A percentile compares a stretch with the other conserved stretches of the same genome.
These are phyloP conservation scores for Scartelaos histophorus DNA, from an alignment of 2,113 vertebrate genomes.

Conservation along the genomic window DNA sequence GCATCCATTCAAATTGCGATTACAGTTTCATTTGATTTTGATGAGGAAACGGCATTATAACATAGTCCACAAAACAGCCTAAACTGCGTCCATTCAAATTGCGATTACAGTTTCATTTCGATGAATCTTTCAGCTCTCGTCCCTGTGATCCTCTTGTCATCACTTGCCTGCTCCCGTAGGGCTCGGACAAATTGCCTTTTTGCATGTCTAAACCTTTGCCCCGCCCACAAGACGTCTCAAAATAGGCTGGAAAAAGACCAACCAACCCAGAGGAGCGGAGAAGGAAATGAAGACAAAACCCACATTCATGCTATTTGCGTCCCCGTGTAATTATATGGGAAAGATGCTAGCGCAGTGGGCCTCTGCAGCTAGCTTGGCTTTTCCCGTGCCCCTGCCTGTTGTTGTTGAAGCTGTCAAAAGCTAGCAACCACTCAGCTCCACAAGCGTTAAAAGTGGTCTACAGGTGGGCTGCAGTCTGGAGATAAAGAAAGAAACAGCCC, in stretches of 20 bases:
- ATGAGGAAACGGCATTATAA: too few species aligned
- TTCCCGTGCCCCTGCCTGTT: constrained; percentile 13
- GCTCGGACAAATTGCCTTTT: constrained; percentile 52
- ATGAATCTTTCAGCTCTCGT: too few species aligned
- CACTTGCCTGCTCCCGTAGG: constrained; percentile 39
- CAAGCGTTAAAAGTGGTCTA: constrained; percentile 9
- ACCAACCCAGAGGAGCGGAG: constrained; percentile 8
- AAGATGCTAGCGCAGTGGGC: constrained; percentile 47
- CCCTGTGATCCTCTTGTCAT: constrained; percentile 48
- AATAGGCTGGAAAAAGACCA: constrained; percentile 11
- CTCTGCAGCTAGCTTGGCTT: constrained; percentile 20
- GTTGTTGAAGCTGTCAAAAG: constrained; percentile 6
- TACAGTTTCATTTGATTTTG: too few species aligned
- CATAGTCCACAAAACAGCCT: too few species aligned
- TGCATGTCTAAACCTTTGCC: constrained; percentile 38
- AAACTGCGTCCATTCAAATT: too few species aligned
- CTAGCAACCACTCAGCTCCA: background rate
- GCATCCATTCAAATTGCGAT: too few species aligned
- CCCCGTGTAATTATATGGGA: constrained; percentile 59
- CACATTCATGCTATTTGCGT: constrained; percentile 59
- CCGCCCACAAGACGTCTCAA: constrained; percentile 5
- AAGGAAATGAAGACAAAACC: constrained; percentile 19
- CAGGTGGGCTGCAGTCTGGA: background rate
- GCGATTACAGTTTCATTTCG: too few species aligned
- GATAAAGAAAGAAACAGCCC: background rate